Percentiles rank a stretch among this genome's conserved stretches.
phyloP scores from a whole-genome alignment of 2,888 invertebrate genomes.

The Dioctria linearis region DNA sequence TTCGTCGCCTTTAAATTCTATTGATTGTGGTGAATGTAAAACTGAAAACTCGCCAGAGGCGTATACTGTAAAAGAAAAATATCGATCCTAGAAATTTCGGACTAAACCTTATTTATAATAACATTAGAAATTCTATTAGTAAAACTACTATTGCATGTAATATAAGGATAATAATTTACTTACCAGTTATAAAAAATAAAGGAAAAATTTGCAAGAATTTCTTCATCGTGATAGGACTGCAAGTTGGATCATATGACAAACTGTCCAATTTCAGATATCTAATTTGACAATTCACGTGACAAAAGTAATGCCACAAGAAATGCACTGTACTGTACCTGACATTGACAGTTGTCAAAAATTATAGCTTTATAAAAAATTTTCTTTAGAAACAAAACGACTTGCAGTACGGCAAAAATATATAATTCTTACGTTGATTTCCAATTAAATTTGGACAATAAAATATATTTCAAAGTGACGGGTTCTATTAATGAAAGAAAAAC shows the following conservation, averaged over 20 bases:
- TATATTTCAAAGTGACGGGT: too few species aligned
- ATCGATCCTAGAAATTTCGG: neutral
- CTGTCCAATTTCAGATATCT: neutral
- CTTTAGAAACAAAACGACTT: too few species aligned
- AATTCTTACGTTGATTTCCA: too few species aligned
- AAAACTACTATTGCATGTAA: neutral
- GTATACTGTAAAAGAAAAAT: conserved; percentile 60
- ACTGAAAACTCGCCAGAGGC: conserved; percentile 76
- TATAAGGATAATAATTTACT: conserved; percentile 13
- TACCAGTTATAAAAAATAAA: conserved; percentile 22
- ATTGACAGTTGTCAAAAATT: neutral
- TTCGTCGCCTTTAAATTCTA: conserved; percentile 79
- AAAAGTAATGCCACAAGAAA: conserved; percentile 13
- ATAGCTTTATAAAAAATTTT: too few species aligned
- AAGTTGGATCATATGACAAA: conserved; percentile 42
- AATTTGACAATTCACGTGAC: conserved; percentile 36
- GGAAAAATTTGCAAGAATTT: conserved; percentile 1
- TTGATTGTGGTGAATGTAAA: conserved; percentile 78
- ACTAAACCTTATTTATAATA: neutral
- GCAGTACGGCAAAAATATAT: too few species aligned
- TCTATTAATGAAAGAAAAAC: too few species aligned
- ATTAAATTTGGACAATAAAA: too few species aligned
- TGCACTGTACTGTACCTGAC: neutral
- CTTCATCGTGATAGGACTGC: conserved; percentile 9
- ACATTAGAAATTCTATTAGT: neutral